Conservation (phyloP, 1,140 invertebrate species). For the Paramacrobiotus metropolitanus region DNA sequence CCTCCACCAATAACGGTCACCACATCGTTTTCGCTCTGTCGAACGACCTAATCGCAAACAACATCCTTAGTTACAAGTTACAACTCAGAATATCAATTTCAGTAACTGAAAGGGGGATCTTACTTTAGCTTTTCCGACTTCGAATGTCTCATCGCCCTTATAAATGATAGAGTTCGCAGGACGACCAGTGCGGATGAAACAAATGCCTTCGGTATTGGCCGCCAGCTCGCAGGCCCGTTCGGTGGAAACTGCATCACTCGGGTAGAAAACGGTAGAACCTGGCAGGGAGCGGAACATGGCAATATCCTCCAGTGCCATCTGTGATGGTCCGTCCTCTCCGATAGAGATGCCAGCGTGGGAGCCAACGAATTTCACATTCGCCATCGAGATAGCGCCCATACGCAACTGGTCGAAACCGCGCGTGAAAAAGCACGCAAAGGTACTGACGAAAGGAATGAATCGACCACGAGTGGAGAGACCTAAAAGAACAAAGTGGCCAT, state of each 20-base stretch:
- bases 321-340: constrained; percentile 93
- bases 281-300: constrained; percentile 83
- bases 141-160: constrained; percentile 55
- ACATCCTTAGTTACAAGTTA: constrained; percentile 9
- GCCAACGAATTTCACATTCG: constrained; percentile 78
- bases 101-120: constrained; percentile 4
- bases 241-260: constrained; percentile 73
- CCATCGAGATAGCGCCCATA: constrained; percentile 96
- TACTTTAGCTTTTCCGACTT: constrained; percentile 35
- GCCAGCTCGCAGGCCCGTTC: constrained; percentile 84
- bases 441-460: constrained; percentile 72
- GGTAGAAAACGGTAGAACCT: constrained; percentile 82
- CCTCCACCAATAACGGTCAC: constrained; percentile 71
- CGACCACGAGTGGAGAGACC: constrained; percentile 54
- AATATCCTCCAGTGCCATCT: constrained; percentile 96
- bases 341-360: constrained; percentile 86
- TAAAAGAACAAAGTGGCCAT: too few relatives aligned
- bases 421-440: constrained; percentile 92
- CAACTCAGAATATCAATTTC: background rate
- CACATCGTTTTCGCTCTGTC: constrained; percentile 40
- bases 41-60: constrained; percentile 45
- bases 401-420: constrained; percentile 89
- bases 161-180: constrained; percentile 72
- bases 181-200: constrained; percentile 81
- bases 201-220: constrained; percentile 80